Conservation (phyloP, 2,113 vertebrate genomes). For the Mellivora capensis region DNA sequence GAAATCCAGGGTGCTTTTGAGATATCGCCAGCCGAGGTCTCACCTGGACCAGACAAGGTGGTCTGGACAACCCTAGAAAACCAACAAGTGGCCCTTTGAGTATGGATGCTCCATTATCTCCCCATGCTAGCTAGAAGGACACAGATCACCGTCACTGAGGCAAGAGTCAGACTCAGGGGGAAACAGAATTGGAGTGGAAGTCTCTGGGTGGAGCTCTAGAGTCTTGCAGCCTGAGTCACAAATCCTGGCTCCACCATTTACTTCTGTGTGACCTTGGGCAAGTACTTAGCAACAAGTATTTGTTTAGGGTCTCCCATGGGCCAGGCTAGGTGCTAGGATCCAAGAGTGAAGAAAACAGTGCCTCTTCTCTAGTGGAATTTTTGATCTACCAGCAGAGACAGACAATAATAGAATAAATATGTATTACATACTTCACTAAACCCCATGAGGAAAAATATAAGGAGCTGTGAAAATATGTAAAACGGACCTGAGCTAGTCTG, state of each 20-base stretch:
- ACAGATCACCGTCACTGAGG: neutral
- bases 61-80: neutral
- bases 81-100: neutral
- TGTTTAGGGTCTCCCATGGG: neutral
- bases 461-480: neutral
- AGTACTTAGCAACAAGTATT: neutral
- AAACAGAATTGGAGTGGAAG: neutral
- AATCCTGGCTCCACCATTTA: neutral
- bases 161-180: neutral
- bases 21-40: neutral
- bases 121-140: neutral
- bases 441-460: neutral
- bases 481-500: neutral
- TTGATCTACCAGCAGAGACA: neutral
- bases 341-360: neutral
- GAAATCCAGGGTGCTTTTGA: neutral
- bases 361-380: neutral
- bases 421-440: neutral
- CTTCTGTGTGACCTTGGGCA: neutral
- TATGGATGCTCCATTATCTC: neutral
- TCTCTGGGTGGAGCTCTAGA: neutral
- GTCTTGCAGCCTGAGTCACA: neutral
- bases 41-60: neutral
- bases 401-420: neutral
- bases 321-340: neutral